Evolutionary conservation across 2,113 vertebrate genomes (phyloP).

Genomic region (Notothenia coriiceps): DNA sequence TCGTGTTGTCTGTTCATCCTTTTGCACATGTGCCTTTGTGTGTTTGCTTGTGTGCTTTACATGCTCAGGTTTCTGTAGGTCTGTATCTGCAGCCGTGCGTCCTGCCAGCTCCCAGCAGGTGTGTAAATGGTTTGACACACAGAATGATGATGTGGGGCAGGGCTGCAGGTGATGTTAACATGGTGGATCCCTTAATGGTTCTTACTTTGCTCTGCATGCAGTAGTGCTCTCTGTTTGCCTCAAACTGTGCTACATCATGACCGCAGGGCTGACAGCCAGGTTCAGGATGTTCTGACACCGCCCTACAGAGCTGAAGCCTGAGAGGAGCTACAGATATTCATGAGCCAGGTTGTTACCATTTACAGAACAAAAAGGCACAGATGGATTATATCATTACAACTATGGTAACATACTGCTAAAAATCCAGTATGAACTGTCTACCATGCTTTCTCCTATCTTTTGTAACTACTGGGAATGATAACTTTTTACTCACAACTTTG

Average conservation of each 20-base stretch:
- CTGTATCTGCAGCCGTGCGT: constrained; percentile 23
- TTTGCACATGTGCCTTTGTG: constrained; percentile 39
- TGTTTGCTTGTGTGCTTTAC: constrained; percentile 51
- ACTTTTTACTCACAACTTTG: not conserved
- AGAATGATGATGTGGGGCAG: constrained; percentile 47
- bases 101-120: constrained; percentile 63
- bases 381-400: not conserved
- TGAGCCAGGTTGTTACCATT: not conserved
- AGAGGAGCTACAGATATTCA: constrained; percentile 29
- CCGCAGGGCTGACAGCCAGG: constrained; percentile 18
- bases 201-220: constrained; percentile 23
- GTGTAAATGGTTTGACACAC: constrained; percentile 66
- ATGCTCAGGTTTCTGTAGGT: constrained; percentile 51
- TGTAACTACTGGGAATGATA: not conserved
- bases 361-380: not conserved
- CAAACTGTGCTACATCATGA: constrained; percentile 35
- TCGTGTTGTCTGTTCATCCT: constrained; percentile 11
- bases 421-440: not conserved
- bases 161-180: constrained; percentile 51
- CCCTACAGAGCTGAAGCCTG: constrained; percentile 28
- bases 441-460: not conserved
- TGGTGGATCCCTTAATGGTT: constrained; percentile 31
- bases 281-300: constrained; percentile 14
- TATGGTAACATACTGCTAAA: not conserved
- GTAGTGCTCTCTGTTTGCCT: constrained; percentile 29